These are phyloP conservation scores for Cynopterus brachyotis DNA, from an alignment of 2,113 vertebrate species.

Conservation along the genomic window DNA sequence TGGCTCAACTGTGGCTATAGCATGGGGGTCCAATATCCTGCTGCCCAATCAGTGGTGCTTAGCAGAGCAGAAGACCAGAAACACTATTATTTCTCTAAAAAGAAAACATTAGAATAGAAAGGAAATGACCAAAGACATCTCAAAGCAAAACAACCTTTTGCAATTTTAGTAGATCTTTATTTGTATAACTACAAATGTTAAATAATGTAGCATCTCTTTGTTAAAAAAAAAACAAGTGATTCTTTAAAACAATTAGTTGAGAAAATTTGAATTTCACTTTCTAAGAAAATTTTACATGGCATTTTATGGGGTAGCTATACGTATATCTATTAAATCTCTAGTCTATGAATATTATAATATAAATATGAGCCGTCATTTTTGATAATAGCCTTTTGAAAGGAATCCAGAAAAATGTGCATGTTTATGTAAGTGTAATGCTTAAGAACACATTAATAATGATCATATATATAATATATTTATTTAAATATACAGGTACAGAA, in stretches of 20 bases:
- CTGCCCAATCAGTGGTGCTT: not conserved
- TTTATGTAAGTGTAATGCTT: not conserved
- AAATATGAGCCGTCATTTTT: not conserved
- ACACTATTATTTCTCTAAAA: not conserved
- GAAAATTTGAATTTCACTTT: not conserved
- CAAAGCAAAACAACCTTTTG: not conserved
- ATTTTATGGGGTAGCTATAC: not conserved
- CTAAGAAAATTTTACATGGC: not conserved
- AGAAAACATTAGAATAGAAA: not conserved
- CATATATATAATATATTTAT: not conserved
- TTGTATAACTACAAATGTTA: not conserved
- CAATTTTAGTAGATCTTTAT: not conserved
- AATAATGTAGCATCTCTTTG: not conserved
- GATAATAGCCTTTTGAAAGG: not conserved
- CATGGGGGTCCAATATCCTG: rapidly evolving
- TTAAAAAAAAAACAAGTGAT: not conserved
- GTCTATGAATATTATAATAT: not conserved
- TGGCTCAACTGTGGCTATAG: no score
- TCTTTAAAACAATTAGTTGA: not conserved
- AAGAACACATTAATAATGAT: not conserved
- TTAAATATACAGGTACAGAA: not conserved
- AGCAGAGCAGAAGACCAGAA: not conserved
- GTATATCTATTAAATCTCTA: not conserved
- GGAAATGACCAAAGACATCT: not conserved
- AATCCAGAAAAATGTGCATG: not conserved